Conservation (phyloP, 2,888 invertebrate genomes). For the Campopleginae sp. region DNA sequence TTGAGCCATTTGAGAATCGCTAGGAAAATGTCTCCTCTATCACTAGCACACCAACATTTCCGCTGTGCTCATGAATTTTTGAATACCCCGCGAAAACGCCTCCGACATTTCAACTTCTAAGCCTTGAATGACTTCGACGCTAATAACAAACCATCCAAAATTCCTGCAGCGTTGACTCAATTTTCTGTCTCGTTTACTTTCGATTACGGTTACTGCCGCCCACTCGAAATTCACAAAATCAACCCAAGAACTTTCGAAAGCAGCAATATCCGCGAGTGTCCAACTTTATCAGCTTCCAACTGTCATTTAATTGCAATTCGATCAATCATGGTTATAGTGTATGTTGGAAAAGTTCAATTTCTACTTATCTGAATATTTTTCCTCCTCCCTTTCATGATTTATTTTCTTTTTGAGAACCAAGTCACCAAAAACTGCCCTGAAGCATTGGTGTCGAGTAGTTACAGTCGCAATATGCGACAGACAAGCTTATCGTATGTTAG, state of each 20-base stretch:
- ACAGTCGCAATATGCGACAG: not conserved
- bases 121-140: not conserved
- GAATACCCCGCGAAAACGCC: not conserved
- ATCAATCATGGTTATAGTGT: not conserved
- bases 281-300: not conserved
- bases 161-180: not conserved
- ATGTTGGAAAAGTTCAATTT: not conserved
- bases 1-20: conserved; percentile 34
- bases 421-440: not conserved
- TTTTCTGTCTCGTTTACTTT: not conserved
- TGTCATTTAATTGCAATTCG: not conserved
- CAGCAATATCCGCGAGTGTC: not conserved
- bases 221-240: not conserved
- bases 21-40: conserved; percentile 18
- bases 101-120: not conserved
- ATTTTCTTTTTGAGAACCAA: no score
- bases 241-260: not conserved
- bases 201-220: not conserved
- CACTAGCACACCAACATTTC: conserved; percentile 3
- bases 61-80: conserved; percentile 33
- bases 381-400: not conserved
- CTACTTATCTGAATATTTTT: not conserved
- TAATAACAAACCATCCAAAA: conserved; percentile 13
- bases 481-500: not conserved
- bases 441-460: not conserved